A percentile compares a stretch with the other conserved stretches of the same genome.
Evolutionary conservation across 1,140 invertebrate species (phyloP).

Genomic region (Lerema accius): DNA sequence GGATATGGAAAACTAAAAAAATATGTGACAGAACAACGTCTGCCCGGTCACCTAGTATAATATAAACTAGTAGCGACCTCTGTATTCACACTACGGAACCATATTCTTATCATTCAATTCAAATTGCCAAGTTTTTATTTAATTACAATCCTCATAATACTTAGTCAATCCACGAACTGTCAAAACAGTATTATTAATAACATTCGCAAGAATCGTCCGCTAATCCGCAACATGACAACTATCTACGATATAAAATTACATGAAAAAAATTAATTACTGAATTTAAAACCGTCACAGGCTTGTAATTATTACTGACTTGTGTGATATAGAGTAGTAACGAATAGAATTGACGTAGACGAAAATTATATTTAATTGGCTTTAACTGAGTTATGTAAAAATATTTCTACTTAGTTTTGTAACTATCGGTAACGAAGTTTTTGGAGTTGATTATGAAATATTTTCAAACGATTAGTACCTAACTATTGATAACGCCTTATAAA

Average conservation of each 20-base stretch:
- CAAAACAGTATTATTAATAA: not conserved
- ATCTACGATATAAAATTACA: not conserved
- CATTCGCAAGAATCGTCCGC: not conserved
- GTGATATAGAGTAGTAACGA: not conserved
- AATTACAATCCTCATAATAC: not conserved
- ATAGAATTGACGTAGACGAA: not conserved
- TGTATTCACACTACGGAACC: too few relatives aligned
- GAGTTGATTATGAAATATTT: too few relatives aligned
- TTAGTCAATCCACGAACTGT: not conserved
- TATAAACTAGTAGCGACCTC: too few relatives aligned
- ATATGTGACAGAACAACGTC: too few relatives aligned
- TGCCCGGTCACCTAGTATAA: too few relatives aligned
- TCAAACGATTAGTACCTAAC: too few relatives aligned
- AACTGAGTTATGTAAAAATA: too few relatives aligned
- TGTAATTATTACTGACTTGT: not conserved
- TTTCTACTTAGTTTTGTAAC: too few relatives aligned
- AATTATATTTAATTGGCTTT: too few relatives aligned
- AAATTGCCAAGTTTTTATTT: not conserved
- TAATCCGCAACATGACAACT: not conserved
- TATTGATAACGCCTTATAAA: too few relatives aligned
- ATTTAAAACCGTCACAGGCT: not conserved
- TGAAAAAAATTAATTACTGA: not conserved
- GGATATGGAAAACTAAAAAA: too few relatives aligned
- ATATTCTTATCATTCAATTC: not conserved
- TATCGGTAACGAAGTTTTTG: too few relatives aligned